Evolutionary conservation across 1,140 invertebrate genomes (phyloP).

Genomic region (Lerema accius): DNA sequence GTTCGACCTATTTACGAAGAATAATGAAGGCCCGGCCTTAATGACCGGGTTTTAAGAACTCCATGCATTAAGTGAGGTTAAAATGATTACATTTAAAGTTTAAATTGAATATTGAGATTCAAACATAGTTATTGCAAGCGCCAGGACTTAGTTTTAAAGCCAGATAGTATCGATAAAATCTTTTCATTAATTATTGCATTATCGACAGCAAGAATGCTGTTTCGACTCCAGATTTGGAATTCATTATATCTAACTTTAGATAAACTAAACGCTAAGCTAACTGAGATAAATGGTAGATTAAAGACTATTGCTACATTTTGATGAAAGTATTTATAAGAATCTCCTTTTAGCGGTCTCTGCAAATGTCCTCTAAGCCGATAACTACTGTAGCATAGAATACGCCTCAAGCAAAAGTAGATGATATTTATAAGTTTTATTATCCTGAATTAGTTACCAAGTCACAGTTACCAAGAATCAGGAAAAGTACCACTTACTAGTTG

Average conservation of each 20-base stretch:
- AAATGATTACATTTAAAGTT: conserved; percentile 10
- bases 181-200: conserved; percentile 54
- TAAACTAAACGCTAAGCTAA: conserved; percentile 39
- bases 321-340: no score
- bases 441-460: no score
- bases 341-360: no score
- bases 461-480: no score
- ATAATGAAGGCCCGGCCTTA: conserved; percentile 30
- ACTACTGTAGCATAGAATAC: no score
- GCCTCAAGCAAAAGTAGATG: no score
- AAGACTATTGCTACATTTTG: neutral
- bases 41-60: conserved; percentile 28
- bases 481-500: no score
- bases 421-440: no score
- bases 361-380: no score
- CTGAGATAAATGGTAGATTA: neutral
- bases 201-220: conserved; percentile 65
- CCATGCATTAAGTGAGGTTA: conserved; percentile 1
- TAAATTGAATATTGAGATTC: conserved; percentile 19
- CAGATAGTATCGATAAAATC: conserved; percentile 50
- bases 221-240: conserved; percentile 65
- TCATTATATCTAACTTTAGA: conserved; percentile 71
- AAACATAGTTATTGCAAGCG: conserved; percentile 17
- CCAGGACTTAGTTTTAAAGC: conserved; percentile 29
- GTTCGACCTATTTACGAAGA: conserved; percentile 27